phyloP scores from a whole-genome alignment of 2,113 vertebrate genomes.

The Thermophis baileyi region DNA sequence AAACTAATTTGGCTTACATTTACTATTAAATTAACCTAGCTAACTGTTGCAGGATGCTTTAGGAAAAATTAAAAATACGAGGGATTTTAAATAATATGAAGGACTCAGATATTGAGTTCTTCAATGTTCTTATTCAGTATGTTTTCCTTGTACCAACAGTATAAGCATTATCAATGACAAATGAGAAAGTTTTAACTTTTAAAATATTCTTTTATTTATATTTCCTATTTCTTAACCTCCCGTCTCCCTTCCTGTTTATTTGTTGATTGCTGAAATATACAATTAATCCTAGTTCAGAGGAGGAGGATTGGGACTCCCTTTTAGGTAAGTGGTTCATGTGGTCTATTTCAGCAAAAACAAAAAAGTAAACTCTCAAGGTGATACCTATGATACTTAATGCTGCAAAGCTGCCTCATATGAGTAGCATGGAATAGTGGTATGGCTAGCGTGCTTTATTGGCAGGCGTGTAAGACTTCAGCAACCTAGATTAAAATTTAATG shows the following conservation, averaged over 20 bases:
- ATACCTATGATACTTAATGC: not conserved
- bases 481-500: not conserved
- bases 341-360: not conserved
- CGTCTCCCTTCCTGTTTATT: not conserved
- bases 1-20: not conserved
- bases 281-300: not conserved
- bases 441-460: not conserved
- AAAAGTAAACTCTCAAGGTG: not conserved
- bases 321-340: not conserved
- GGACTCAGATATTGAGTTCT: not conserved
- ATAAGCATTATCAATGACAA: not conserved
- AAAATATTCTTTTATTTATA: not conserved
- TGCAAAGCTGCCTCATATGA: not conserved
- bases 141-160: not conserved
- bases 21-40: not conserved
- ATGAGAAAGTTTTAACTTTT: not conserved
- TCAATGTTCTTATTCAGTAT: not conserved
- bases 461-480: not conserved
- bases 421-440: not conserved
- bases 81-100: not conserved
- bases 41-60: not conserved
- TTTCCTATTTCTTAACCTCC: not conserved
- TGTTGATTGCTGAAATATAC: not conserved
- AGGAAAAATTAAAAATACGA: not conserved
- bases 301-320: not conserved